Evolutionary conservation across 2,113 vertebrate species (phyloP), one percentile per base, ranked within the genome.

Genomic region (Rhea pennata): DNA sequence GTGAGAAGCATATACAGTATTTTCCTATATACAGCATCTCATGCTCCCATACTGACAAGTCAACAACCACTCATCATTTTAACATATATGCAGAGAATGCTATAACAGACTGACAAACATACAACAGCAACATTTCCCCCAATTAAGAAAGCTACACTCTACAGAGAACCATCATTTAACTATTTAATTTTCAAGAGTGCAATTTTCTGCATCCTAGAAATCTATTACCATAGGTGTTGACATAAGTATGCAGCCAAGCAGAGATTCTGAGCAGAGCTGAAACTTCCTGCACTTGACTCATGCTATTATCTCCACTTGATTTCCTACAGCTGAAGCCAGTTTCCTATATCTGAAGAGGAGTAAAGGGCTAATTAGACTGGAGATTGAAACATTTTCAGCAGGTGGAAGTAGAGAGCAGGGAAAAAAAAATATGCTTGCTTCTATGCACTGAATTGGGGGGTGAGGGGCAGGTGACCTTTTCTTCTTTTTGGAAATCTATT

Each of bases 221-320:
- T 29, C 75, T 93, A 74, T 31, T 88, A 64, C 72, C 59, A 36
- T 50, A 80, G 69, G 33, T 58, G 88, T 8, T 86, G 80, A 91
- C 0, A 4, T 77, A 71, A 87, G 53, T 9, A 84, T 27, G 12
- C 13, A 84, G 53, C 10, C 61, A 73, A 85, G 79, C 29, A 81
- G 42, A 78, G 59, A 88, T 84, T 88, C 66, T 84, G 74, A 84
- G 72, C 86, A 88, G 48, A 93, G 90, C 84, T 59, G n/a, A 90
- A 94, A 81, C 75, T 92, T 96, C 66, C 79, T 94, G 86, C 72
- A 88, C 79, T 74, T 61, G 50, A 88, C 50, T 96, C 78, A 75
- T 27, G 33, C 80, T 75, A 76, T 84, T 88, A 94, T 88, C 83
- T 92, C 51, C 42, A 46, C 85, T 90, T 81, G 59, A 86, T 93